phyloP scores from a whole-genome alignment of 2,888 invertebrate genomes.

The Phytoseiulus persimilis region DNA sequence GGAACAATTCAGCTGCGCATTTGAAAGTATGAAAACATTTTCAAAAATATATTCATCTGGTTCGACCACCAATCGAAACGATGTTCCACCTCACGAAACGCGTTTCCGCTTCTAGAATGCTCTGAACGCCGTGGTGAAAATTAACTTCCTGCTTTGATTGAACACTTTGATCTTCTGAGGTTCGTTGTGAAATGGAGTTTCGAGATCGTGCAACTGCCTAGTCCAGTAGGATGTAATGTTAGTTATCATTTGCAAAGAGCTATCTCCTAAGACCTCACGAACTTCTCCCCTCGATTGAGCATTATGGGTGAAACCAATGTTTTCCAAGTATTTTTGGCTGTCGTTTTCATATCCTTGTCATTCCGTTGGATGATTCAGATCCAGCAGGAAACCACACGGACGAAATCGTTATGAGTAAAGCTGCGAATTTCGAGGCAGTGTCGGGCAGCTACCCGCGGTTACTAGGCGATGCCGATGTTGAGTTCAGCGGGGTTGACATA shows the following conservation, averaged over 20 bases:
- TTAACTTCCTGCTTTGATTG: not conserved
- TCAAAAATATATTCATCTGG: not conserved
- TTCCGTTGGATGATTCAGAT: not conserved
- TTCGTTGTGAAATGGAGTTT: not conserved
- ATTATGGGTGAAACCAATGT: not conserved
- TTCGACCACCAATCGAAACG: not conserved
- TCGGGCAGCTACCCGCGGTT: not conserved
- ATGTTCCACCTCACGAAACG: not conserved
- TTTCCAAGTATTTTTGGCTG: too few species aligned
- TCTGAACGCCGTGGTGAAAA: not conserved
- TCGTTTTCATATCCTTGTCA: not conserved
- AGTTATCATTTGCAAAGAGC: not conserved
- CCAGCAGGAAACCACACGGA: not conserved
- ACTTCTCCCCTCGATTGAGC: not conserved
- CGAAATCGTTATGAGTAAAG: not conserved
- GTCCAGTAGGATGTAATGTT: not conserved
- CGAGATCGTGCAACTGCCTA: not conserved
- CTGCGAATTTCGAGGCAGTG: not conserved
- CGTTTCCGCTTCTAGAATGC: not conserved
- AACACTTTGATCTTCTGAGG: not conserved
- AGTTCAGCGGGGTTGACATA: constrained; percentile 10
- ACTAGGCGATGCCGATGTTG: not conserved
- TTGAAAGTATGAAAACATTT: not conserved
- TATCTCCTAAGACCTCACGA: not conserved
- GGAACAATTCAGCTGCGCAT: not conserved